Conservation (phyloP, 2,797 vertebrate species). For the Xenentodon cancila region DNA sequence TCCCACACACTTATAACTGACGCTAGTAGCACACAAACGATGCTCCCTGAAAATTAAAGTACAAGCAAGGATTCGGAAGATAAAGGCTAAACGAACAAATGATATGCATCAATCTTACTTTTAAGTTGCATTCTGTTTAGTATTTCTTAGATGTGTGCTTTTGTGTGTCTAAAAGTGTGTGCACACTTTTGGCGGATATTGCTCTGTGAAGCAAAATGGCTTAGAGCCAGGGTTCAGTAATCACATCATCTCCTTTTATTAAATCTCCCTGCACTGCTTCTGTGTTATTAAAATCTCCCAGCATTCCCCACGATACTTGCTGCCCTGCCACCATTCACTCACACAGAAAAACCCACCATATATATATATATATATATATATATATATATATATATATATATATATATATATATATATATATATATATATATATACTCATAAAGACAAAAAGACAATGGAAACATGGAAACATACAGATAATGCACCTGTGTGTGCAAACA, state of each 20-base stretch:
- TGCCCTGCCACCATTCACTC: slow-evolving; percentile 75
- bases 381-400: slow-evolving; percentile 11
- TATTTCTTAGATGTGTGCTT: slow-evolving; percentile 64
- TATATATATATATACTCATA: slow-evolving; percentile 10
- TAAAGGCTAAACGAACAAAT: slow-evolving; percentile 61
- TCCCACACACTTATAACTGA: slow-evolving; percentile 36
- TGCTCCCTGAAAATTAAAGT: slow-evolving; percentile 43
- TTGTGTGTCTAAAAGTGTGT: slow-evolving; percentile 52
- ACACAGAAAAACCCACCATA: slow-evolving; percentile 14
- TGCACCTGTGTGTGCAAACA: slow-evolving; percentile 63
- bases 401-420: slow-evolving; percentile 23
- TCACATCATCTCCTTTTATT: slow-evolving; percentile 98
- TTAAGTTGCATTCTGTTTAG: slow-evolving; percentile 77
- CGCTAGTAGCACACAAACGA: slow-evolving; percentile 24
- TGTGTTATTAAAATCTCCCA: slow-evolving; percentile 97
- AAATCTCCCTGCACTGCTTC: slow-evolving; percentile 95
- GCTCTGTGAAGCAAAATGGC: slow-evolving; percentile 89
- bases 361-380: slow-evolving; percentile 15
- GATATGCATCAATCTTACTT: slow-evolving; percentile 76
- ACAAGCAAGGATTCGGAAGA: slow-evolving; percentile 37
- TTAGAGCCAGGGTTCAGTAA: slow-evolving; percentile 92
- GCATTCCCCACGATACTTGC: slow-evolving; percentile 87
- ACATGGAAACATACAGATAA: slow-evolving; percentile 74
- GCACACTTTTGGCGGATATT: slow-evolving; percentile 86
- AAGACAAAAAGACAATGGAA: too few relatives aligned